Conservation (phyloP, 1,140 invertebrate species). For the Artemia franciscana region DNA sequence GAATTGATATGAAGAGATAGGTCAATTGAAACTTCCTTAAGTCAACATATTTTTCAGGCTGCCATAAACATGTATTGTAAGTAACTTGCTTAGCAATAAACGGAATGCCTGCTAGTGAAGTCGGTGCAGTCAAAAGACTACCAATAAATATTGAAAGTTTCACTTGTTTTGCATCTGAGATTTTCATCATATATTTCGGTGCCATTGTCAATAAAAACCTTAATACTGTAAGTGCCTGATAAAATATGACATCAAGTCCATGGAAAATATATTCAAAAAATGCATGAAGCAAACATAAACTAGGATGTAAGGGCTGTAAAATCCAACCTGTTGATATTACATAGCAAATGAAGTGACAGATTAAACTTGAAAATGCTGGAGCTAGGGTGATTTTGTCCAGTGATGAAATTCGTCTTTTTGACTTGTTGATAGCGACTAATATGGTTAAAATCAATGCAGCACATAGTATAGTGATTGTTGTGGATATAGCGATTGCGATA, state of each 20-base stretch:
- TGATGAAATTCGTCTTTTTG: background rate
- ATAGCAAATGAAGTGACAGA: background rate
- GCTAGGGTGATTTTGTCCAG: background rate
- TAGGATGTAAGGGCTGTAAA: background rate
- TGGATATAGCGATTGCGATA: too few species aligned
- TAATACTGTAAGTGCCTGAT: background rate
- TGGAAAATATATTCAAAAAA: background rate
- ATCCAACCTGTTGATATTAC: background rate
- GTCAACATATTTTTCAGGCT: background rate
- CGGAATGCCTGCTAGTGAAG: background rate
- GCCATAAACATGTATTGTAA: background rate
- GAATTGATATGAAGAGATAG: background rate
- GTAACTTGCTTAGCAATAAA: background rate
- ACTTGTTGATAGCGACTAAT: background rate
- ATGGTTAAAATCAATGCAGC: background rate
- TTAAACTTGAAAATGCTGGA: background rate
- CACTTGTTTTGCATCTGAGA: background rate
- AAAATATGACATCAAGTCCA: background rate
- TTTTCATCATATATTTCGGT: background rate
- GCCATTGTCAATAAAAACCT: background rate
- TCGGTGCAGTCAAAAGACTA: background rate
- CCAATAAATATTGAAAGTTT: background rate
- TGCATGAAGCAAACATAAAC: background rate
- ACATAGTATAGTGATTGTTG: too few species aligned
- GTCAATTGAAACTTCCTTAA: background rate